Evolutionary conservation across 2,888 invertebrate species (phyloP), one percentile per base, ranked within the genome.

Genomic region (Capitulum mitella): DNA sequence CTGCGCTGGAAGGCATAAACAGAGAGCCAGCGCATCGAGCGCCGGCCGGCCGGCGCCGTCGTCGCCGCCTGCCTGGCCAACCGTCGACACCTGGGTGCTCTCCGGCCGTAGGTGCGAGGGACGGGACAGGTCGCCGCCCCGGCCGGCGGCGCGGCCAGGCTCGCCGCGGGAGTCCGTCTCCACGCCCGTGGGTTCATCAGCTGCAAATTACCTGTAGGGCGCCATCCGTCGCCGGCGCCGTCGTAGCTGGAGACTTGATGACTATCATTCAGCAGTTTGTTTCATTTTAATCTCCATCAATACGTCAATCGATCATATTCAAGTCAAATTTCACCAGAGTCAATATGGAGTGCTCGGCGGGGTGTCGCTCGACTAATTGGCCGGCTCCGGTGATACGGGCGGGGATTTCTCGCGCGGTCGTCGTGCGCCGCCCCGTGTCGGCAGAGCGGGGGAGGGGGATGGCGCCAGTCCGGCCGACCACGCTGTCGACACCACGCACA

Each of bases 271-370:
- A 40, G 70, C 70, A 40, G 34, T 70, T 70, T 70, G 70, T 40
- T 70, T 70, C 70, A 70, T 70, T 70, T 40, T 70, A 70, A 70
- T 40, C 70, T 70, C 70, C 70, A 70, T 70, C 70, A 40, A 40
- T 70, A 8, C 40, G 40, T 2, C 70, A 26, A 70, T 70, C 70
- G 70, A 26, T 70, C 70, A 70, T 70, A 22, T 40, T 70, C 26
- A 40, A 40, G 70, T 70, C 70, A 70, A 40, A 70, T 70, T 70
- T 70, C 70, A 26, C 37, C 40, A 19, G 64, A 32, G 34, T 64
- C 32, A 34, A 29, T 22, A 64, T 19, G 34, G 64, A 32, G 34
- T 32, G 34, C 64, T 12, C 64, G 34, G 64, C 64, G 64, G 64
- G 64, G 64, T 64, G 64, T 64, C 64, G 64, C 19, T 3, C 32